Base-by-base conservation (phyloP, 2,888 invertebrate species). In the Limnephilus lunatus region DNA sequence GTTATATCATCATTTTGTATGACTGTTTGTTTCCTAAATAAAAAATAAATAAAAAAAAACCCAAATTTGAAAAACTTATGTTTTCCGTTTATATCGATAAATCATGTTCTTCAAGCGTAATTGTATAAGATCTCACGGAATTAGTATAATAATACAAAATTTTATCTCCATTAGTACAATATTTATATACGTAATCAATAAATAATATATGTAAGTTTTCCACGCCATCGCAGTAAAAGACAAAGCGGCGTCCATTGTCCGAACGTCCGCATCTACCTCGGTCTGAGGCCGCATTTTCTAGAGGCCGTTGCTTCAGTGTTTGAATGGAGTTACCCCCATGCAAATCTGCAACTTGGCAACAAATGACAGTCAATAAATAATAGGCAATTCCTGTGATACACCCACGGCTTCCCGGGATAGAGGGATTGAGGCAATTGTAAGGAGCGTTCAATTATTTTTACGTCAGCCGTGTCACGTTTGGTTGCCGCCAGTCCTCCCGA, bases 401-500 rank as follows among this genome's bases (percentile, higher is more conserved):
- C 30, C 44, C 86, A 30, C 86, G 14, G 44, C 30, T 25, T 86
- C 44, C 86, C 86, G 39, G 30, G 86, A 44, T 44, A 30, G 86
- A 48, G 86, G 86, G 86, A n/a, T 85, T 5, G 25, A 68, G 68
- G 68, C 68, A n/a, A 39, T 83, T 30, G n/a, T 19, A 39, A 25
- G 85, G 85, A 85, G 44, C 44, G 39, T 85, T 85, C 85, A 85
- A 85, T 85, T 85, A 85, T 85, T 85, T 85, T 85, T 85, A 39
- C 44, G 86, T 86, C 86, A 86, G 44, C 12, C 44, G 44, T 30
- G 86, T 86, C 86, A 86, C 44, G 86, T 44, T 35, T 39, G 83
- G 83, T 83, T n/a, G 83, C 83, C 83, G 83, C 35, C 68, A 68
- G 68, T 68, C 68, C 25, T 68, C 68, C 68, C 68, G 68, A 68